Evolutionary conservation across 2,888 invertebrate genomes (phyloP).

Genomic region (Ptilodon capucinus): DNA sequence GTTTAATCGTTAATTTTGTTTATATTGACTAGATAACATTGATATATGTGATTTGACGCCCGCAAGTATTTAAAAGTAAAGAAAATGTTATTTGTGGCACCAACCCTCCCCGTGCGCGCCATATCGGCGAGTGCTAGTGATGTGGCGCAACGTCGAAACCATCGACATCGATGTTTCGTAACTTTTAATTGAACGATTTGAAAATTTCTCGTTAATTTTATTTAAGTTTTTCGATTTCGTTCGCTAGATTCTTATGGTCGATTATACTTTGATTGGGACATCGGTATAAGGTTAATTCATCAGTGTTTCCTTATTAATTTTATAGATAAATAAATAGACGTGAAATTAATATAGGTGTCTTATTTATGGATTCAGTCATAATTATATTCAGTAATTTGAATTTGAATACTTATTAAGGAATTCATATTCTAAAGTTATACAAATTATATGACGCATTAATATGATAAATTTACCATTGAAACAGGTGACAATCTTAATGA

Average conservation of each 20-base stretch:
- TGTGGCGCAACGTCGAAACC: constrained; percentile 34
- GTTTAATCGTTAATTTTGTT: background rate
- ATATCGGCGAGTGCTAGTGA: constrained; percentile 60
- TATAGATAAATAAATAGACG: background rate
- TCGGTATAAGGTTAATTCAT: background rate
- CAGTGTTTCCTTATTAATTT: background rate
- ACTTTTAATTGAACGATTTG: constrained; percentile 18
- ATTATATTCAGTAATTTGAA: background rate
- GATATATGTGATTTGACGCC: background rate
- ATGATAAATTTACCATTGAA: too few species aligned
- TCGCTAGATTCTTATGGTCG: constrained; percentile 7
- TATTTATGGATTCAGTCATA: background rate
- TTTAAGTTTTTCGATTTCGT: constrained; percentile 6
- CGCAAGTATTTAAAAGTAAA: constrained; percentile 11
- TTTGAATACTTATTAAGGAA: too few species aligned
- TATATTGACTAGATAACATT: background rate
- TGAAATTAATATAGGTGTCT: background rate
- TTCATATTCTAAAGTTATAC: too few species aligned
- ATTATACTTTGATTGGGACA: constrained; percentile 4
- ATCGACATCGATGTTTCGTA: constrained; percentile 47
- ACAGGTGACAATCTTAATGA: too few species aligned
- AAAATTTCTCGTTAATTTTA: constrained; percentile 12
- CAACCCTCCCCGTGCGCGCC: constrained; percentile 44
- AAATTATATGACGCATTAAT: too few species aligned
- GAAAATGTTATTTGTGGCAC: constrained; percentile 27